Conservation (phyloP, 35 echinoderm and acorn worm genomes). For the Apostichopus japonicus region DNA sequence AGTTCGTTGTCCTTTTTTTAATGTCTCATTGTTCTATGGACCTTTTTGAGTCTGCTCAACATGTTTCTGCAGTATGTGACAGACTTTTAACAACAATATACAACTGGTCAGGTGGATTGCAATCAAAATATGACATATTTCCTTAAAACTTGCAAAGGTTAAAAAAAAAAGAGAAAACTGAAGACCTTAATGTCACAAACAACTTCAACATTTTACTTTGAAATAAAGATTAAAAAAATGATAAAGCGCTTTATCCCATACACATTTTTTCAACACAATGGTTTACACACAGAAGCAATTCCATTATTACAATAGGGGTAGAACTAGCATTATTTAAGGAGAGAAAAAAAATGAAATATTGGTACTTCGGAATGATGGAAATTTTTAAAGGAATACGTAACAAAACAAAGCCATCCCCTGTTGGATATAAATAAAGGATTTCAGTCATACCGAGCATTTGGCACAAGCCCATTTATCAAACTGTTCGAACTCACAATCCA, state of each 20-base stretch:
- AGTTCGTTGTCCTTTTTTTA: no score
- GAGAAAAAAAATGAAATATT: not conserved
- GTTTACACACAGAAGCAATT: no score
- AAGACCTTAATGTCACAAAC: not conserved
- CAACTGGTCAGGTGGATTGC: no score
- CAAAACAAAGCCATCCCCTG: not conserved
- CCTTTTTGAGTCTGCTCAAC: no score
- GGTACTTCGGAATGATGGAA: slow-evolving; percentile 1
- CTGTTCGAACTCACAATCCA: no score
- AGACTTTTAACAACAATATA: no score
- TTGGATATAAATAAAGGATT: not conserved
- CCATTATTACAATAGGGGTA: no score
- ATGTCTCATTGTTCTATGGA: no score
- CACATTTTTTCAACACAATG: not conserved
- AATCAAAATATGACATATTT: not conserved
- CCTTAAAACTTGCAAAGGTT: not conserved
- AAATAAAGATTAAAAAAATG: not conserved
- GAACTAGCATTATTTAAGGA: no score
- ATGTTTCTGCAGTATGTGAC: no score
- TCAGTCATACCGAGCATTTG: not conserved
- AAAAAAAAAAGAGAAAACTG: not conserved
- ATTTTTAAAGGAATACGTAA: not conserved
- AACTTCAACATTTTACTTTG: not conserved
- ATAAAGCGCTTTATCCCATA: not conserved
- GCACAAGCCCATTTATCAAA: not conserved